Evolutionary conservation across 2,113 vertebrate genomes (phyloP).

Genomic region (Apodemus speciosus): DNA sequence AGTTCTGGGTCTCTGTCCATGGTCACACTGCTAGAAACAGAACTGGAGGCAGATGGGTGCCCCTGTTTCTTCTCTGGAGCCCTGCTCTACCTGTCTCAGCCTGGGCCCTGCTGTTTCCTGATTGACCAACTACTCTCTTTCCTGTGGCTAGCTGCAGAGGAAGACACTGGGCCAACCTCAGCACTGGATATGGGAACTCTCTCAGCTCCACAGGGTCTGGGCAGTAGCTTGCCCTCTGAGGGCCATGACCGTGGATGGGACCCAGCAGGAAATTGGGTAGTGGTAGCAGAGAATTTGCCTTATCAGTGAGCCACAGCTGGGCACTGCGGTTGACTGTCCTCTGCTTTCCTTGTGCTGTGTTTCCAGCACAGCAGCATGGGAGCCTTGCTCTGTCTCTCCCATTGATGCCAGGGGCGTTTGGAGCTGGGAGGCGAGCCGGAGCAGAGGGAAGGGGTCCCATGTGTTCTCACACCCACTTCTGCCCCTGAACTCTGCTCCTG

Average conservation of each 20-base stretch:
- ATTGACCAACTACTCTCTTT: neutral
- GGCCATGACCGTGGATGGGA: neutral
- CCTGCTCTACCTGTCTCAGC: too few relatives aligned
- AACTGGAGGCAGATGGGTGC: too few relatives aligned
- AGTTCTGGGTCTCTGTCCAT: neutral
- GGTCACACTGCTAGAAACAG: neutral
- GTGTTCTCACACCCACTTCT: neutral
- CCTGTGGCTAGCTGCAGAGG: neutral
- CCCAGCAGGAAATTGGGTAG: neutral
- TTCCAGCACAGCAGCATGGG: constrained; percentile 36
- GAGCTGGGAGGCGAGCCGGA: neutral
- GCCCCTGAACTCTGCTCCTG: neutral
- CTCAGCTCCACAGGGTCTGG: neutral
- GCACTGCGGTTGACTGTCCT: constrained; percentile 51
- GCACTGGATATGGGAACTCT: neutral
- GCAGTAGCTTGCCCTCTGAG: neutral
- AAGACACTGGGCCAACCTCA: neutral
- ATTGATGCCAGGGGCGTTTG: neutral
- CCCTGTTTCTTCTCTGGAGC: neutral
- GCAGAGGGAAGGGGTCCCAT: neutral
- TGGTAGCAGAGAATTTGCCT: constrained; percentile 24
- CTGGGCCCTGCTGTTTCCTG: neutral
- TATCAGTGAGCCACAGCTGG: constrained; percentile 65
- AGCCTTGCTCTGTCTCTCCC: constrained; percentile 61
- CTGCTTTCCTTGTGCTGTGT: constrained; percentile 45